A percentile compares a stretch with the other conserved stretches of the same genome.
These are phyloP conservation scores for Heloderma charlesbogerti DNA, from an alignment of 2,113 vertebrate species.

Conservation along the genomic window DNA sequence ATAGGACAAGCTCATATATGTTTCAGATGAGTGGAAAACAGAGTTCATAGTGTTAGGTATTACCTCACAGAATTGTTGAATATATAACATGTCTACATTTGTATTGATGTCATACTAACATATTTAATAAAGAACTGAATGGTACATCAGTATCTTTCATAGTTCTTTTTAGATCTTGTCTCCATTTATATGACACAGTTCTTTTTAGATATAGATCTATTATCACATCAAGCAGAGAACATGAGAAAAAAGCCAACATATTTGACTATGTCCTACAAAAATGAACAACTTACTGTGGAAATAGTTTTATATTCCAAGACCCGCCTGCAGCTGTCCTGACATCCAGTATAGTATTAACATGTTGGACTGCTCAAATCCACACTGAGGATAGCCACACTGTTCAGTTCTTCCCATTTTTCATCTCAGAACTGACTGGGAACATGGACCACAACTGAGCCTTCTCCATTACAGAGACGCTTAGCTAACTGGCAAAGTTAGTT, in stretches of 20 bases:
- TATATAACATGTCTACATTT: not conserved
- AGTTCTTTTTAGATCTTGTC: constrained; percentile 23
- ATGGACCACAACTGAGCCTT: not conserved
- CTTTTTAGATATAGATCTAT: constrained; percentile 23
- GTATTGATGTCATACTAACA: constrained; percentile 25
- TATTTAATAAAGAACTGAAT: constrained; percentile 31
- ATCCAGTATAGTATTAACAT: constrained; percentile 23
- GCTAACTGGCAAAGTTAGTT: constrained; percentile 11
- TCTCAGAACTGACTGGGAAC: constrained; percentile 18
- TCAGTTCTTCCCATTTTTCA: constrained; percentile 50
- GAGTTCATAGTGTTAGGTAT: constrained; percentile 6
- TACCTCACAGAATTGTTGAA: constrained; percentile 32
- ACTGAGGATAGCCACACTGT: constrained; percentile 39
- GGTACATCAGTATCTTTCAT: constrained; percentile 34
- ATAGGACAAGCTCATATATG: not conserved
- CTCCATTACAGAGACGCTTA: constrained; percentile 19
- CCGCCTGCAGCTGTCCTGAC: constrained; percentile 42
- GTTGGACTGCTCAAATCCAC: constrained; percentile 40
- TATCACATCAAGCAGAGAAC: constrained; percentile 41
- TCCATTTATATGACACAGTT: constrained; percentile 9
- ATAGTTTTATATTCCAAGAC: constrained; percentile 56
- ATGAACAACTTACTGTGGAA: constrained; percentile 52
- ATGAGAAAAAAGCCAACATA: not conserved
- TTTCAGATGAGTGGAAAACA: constrained; percentile 31
- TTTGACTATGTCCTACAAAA: constrained; percentile 47